Conservation (phyloP, 2,113 vertebrate genomes). For the Sphyrna mokarran region DNA sequence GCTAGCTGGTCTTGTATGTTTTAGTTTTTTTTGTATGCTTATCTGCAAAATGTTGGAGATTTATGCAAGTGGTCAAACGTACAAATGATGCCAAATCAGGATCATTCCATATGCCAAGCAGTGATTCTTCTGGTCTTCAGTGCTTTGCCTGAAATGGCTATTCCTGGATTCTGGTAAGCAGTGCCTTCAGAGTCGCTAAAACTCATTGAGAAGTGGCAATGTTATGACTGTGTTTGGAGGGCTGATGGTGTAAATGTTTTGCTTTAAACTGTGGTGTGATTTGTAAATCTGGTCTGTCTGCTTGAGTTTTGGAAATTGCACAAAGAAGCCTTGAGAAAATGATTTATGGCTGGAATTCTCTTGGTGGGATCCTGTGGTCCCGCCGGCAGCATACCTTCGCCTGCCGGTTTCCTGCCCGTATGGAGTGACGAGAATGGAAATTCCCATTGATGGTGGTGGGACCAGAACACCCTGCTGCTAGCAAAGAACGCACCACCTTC, state of each 20-base stretch:
- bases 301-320: not conserved
- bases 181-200: not conserved
- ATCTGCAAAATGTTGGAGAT: not conserved
- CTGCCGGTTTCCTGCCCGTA: no score
- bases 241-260: not conserved
- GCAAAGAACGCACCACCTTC: no score
- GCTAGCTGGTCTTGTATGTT: not conserved
- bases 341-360: no score
- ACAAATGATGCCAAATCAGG: not conserved
- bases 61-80: not conserved
- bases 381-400: no score
- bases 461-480: no score
- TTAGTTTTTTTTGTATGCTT: not conserved
- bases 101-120: not conserved
- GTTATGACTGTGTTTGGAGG: not conserved
- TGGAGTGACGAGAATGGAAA: no score
- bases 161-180: not conserved
- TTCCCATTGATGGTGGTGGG: no score
- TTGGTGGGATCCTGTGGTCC: no score
- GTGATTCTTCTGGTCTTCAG: not conserved
- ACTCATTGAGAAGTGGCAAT: not conserved
- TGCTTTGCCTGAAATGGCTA: not conserved
- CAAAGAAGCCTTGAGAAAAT: not conserved
- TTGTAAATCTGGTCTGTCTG: not conserved
- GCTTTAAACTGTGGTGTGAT: not conserved